Evolutionary conservation across 2,888 invertebrate species (phyloP).

Genomic region (Campopleginae sp.): DNA sequence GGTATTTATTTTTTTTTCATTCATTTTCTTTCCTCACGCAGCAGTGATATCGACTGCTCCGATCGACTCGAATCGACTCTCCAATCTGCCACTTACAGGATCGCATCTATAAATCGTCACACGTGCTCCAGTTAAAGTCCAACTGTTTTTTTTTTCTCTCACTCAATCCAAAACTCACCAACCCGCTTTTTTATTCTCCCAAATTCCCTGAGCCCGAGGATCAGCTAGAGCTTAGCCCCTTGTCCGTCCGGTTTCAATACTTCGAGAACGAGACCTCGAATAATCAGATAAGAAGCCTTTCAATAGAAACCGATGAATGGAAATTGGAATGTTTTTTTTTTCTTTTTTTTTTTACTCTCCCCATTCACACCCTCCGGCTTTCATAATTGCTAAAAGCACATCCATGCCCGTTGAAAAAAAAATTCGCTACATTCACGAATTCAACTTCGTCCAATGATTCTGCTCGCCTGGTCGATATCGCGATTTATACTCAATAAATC

Average conservation of each 20-base stretch:
- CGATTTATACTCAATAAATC: neutral
- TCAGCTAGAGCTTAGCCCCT: constrained; percentile 47
- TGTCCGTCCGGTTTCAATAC: constrained; percentile 77
- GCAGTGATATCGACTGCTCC: constrained; percentile 26
- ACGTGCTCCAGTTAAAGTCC: neutral
- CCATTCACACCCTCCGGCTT: neutral
- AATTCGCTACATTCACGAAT: neutral
- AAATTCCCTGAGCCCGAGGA: constrained; percentile 37
- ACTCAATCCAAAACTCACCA: neutral
- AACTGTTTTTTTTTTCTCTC: constrained; percentile 1
- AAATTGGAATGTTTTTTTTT: constrained; percentile 31
- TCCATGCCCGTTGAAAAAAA: neutral
- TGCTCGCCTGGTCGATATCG: neutral
- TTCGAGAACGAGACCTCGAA: constrained; percentile 70
- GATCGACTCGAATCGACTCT: constrained; percentile 29
- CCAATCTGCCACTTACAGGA: constrained; percentile 45
- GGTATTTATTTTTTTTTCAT: neutral
- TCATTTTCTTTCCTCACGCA: constrained; percentile 23
- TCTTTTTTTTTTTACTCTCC: neutral
- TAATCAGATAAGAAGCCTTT: constrained; percentile 80
- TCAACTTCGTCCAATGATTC: neutral
- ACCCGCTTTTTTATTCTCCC: neutral
- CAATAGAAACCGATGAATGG: constrained; percentile 48
- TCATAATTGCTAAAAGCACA: constrained; percentile 7
- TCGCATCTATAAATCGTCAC: constrained; percentile 19